phyloP scores from a whole-genome alignment of 1,140 invertebrate genomes.

The Diorhabda elongata region DNA sequence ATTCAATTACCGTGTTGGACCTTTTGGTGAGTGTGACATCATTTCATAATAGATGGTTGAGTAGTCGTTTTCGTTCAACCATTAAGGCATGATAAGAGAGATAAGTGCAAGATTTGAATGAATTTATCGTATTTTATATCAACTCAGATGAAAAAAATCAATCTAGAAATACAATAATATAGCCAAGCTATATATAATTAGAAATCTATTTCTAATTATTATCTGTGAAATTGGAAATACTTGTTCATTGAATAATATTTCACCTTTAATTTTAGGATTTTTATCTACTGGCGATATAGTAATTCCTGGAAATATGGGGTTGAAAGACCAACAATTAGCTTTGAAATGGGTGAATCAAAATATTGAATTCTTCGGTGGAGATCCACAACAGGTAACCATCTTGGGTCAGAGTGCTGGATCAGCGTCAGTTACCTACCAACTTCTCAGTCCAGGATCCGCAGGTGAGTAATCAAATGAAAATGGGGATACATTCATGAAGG shows the following conservation, averaged over 20 bases:
- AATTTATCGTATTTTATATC: too few relatives aligned
- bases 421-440: slow-evolving; percentile 27
- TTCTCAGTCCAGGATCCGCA: slow-evolving; percentile 15
- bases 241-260: background rate
- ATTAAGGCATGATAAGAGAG: too few relatives aligned
- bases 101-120: too few relatives aligned
- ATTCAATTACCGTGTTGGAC: slow-evolving; percentile 28
- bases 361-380: slow-evolving; percentile 25
- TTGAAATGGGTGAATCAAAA: slow-evolving; percentile 25
- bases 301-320: slow-evolving; percentile 24
- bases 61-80: too few relatives aligned
- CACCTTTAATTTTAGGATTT: slow-evolving; percentile 16
- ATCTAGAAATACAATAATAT: too few relatives aligned
- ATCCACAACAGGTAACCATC: slow-evolving; percentile 20
- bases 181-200: too few relatives aligned
- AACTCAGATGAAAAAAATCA: too few relatives aligned
- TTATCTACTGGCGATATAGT: slow-evolving; percentile 23
- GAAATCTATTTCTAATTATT: too few relatives aligned
- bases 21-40: slow-evolving; percentile 46
- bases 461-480: background rate
- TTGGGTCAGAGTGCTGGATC: slow-evolving; percentile 27
- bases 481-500: too few relatives aligned
- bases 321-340: slow-evolving; percentile 27
- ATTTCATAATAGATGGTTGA: too few relatives aligned
- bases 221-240: too few relatives aligned